Conservation (phyloP, 2,797 vertebrate species). For the Darevskia nairensis region DNA sequence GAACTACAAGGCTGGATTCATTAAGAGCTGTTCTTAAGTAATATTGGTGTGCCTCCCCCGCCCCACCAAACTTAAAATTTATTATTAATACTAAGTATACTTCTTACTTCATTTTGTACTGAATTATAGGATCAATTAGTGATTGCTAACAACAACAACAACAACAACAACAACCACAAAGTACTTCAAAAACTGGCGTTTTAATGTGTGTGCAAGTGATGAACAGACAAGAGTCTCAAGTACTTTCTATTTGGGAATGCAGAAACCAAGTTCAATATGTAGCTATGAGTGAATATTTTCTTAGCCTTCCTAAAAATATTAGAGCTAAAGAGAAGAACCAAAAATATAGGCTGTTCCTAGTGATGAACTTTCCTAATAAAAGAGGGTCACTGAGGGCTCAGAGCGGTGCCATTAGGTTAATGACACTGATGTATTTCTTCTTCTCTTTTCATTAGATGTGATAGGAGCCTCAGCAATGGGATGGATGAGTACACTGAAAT, state of each 20-base stretch:
- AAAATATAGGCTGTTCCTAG: too few relatives aligned
- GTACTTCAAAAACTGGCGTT: background rate
- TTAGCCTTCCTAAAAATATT: background rate
- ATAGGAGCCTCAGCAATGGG: background rate
- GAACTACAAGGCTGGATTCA: constrained; percentile 57
- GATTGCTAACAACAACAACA: background rate
- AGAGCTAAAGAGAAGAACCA: background rate
- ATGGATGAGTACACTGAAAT: background rate
- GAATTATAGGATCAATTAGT: background rate
- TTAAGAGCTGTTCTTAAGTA: background rate
- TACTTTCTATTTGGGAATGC: background rate
- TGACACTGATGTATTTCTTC: background rate
- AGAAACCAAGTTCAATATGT: background rate
- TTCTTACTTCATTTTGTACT: background rate
- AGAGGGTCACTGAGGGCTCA: background rate
- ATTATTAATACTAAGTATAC: background rate
- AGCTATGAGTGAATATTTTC: background rate
- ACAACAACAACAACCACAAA: too few relatives aligned
- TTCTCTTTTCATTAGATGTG: background rate
- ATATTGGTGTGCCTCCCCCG: constrained; percentile 9
- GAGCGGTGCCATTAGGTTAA: background rate
- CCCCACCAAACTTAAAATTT: background rate
- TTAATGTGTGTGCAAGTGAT: constrained; percentile 29
- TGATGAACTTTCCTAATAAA: background rate
- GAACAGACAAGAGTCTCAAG: constrained; percentile 20